Conservation (phyloP, 2,797 vertebrate genomes). For the Gambusia yucatana region DNA sequence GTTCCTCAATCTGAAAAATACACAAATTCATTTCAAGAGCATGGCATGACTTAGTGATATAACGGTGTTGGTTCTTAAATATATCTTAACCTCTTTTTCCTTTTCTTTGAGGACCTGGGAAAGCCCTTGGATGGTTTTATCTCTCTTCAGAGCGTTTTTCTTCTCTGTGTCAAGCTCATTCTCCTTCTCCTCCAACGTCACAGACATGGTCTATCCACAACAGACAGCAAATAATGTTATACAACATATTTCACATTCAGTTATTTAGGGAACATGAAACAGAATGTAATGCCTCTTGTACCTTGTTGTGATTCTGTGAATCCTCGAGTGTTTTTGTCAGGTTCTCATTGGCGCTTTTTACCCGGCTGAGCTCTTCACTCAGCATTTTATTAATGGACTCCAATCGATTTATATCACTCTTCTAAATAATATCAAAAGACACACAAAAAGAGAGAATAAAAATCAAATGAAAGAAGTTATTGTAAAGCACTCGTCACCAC, state of each 20-base stretch:
- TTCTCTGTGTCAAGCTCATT: conserved; percentile 87
- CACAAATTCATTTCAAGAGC: conserved; percentile 4
- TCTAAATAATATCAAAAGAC: conserved; percentile 50
- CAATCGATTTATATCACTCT: conserved; percentile 69
- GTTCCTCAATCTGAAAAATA: conserved; percentile 85
- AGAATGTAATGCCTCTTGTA: conserved; percentile 28
- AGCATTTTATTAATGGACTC: conserved; percentile 74
- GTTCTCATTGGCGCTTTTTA: conserved; percentile 67
- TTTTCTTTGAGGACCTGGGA: conserved; percentile 90
- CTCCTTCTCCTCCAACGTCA: conserved; percentile 87
- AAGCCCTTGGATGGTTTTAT: conserved; percentile 98
- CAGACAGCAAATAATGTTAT: background rate
- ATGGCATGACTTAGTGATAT: conserved; percentile 10
- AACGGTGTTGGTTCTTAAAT: background rate
- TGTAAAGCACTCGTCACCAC: conserved; percentile 9
- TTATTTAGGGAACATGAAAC: background rate
- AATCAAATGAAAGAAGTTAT: conserved; percentile 16
- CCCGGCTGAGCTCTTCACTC: conserved; percentile 72
- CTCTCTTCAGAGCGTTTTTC: conserved; percentile 93
- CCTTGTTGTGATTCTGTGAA: conserved; percentile 76
- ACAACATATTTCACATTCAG: background rate
- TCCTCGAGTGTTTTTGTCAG: conserved; percentile 76
- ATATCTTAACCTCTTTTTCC: conserved; percentile 87
- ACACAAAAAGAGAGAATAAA: conserved; percentile 28
- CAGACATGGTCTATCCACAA: conserved; percentile 83